Evolutionary conservation across 2,113 vertebrate genomes (phyloP).

Genomic region (Gymnarchus niloticus): DNA sequence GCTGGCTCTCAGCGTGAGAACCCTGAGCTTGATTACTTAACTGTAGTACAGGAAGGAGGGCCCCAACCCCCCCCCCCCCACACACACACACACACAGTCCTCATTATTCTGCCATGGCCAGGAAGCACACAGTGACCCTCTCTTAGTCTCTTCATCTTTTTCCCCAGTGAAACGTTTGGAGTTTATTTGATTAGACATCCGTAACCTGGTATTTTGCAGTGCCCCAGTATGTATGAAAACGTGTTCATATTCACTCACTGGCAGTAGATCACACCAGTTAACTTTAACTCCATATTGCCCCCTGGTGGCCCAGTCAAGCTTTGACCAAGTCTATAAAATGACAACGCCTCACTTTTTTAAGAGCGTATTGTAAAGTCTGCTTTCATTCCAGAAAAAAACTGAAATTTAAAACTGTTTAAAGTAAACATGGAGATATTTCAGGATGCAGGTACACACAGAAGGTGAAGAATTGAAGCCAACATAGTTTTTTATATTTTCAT

Average conservation of each 20-base stretch:
- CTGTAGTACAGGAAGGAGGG: background rate
- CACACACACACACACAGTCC: background rate
- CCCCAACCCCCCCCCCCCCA: background rate
- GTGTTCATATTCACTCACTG: background rate
- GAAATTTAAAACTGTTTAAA: background rate
- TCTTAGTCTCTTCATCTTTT: background rate
- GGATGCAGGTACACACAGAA: too few relatives aligned
- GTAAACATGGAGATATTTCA: too few relatives aligned
- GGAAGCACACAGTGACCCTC: background rate
- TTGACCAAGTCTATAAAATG: background rate
- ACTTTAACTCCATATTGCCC: background rate
- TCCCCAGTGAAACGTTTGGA: background rate
- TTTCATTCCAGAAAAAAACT: background rate
- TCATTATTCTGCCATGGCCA: background rate
- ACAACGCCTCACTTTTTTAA: background rate
- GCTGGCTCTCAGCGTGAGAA: slow-evolving; percentile 6
- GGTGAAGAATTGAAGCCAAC: too few relatives aligned
- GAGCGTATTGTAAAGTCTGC: background rate
- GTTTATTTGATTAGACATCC: background rate
- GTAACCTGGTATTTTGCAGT: background rate
- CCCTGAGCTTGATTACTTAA: background rate
- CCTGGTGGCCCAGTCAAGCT: slow-evolving; percentile 1
- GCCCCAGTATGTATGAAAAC: background rate
- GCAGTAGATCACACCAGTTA: background rate
- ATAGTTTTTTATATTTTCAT: too few relatives aligned